Evolutionary conservation across 1,140 invertebrate species (phyloP).

Genomic region (Aphelenchoides fujianensis): DNA sequence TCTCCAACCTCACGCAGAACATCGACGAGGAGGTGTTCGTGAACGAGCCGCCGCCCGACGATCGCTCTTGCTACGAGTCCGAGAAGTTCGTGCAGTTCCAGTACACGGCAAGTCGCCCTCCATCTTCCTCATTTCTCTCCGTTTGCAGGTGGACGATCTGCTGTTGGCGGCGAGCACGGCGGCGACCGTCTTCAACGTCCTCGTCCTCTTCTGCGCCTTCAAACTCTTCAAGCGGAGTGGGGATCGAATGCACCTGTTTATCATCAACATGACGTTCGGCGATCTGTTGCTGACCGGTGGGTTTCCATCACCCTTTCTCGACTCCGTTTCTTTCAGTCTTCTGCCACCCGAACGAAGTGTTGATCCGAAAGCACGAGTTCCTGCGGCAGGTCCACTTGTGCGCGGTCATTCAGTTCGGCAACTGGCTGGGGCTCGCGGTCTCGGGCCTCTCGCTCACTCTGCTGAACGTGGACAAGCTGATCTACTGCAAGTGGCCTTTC

Average conservation of each 20-base stretch:
- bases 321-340: conserved; percentile 58
- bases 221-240: conserved; percentile 61
- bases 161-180: conserved; percentile 57
- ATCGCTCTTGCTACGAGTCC: conserved; percentile 1
- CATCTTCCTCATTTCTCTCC: too few species aligned
- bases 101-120: conserved; percentile 4
- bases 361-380: conserved; percentile 59
- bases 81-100: conserved; percentile 3
- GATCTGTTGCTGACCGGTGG: conserved; percentile 59
- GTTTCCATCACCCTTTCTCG: conserved; percentile 3
- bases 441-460: conserved; percentile 60
- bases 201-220: conserved; percentile 62
- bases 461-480: conserved; percentile 60
- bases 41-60: neutral
- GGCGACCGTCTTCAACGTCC: conserved; percentile 58
- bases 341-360: conserved; percentile 60
- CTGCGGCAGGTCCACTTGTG: conserved; percentile 57
- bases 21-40: neutral
- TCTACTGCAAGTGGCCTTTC: conserved; percentile 60
- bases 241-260: conserved; percentile 62
- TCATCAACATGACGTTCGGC: conserved; percentile 61
- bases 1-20: neutral
- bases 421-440: conserved; percentile 61
- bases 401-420: conserved; percentile 57
- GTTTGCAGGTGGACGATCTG: conserved; percentile 58